These are phyloP conservation scores for Apoda limacodes DNA, from an alignment of 2,888 invertebrate species.

Conservation along the genomic window DNA sequence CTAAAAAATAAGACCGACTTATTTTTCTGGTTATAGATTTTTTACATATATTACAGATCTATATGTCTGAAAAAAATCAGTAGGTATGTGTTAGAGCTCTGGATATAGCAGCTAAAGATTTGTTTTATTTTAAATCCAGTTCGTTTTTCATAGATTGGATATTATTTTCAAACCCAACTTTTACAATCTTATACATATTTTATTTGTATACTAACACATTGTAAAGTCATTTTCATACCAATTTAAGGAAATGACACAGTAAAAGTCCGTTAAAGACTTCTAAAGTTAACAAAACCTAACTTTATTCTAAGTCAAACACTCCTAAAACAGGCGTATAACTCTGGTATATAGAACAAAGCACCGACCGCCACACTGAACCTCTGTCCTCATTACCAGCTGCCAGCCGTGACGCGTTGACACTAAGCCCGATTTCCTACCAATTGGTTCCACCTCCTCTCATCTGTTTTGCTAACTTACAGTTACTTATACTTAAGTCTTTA, in stretches of 20 bases:
- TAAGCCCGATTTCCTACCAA: slow-evolving; percentile 59
- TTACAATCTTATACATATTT: slow-evolving; percentile 8
- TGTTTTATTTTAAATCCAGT: too few relatives aligned
- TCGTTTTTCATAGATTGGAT: too few relatives aligned
- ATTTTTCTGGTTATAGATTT: too few relatives aligned
- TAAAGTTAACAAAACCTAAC: slow-evolving; percentile 10
- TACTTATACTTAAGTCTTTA: too few relatives aligned
- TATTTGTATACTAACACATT: slow-evolving; percentile 10
- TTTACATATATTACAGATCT: too few relatives aligned
- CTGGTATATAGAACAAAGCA: slow-evolving; percentile 18
- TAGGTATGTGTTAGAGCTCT: too few relatives aligned
- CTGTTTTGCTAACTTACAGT: slow-evolving; percentile 29
- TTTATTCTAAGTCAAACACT: slow-evolving; percentile 11
- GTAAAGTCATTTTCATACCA: slow-evolving; percentile 2
- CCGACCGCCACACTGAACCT: slow-evolving; percentile 22
- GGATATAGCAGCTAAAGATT: too few relatives aligned
- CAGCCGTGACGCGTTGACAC: slow-evolving; percentile 62
- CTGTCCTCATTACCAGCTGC: slow-evolving; percentile 34
- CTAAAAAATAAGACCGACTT: too few relatives aligned
- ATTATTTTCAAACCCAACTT: slow-evolving; percentile 7
- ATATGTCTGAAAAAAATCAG: too few relatives aligned
- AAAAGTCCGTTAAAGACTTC: too few relatives aligned
- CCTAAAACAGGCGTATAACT: slow-evolving; percentile 36
- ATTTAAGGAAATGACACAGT: too few relatives aligned
- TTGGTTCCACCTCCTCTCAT: slow-evolving; percentile 50